Evolutionary conservation across 2,113 vertebrate species (phyloP).

Genomic region (Catharus fuscescens): DNA sequence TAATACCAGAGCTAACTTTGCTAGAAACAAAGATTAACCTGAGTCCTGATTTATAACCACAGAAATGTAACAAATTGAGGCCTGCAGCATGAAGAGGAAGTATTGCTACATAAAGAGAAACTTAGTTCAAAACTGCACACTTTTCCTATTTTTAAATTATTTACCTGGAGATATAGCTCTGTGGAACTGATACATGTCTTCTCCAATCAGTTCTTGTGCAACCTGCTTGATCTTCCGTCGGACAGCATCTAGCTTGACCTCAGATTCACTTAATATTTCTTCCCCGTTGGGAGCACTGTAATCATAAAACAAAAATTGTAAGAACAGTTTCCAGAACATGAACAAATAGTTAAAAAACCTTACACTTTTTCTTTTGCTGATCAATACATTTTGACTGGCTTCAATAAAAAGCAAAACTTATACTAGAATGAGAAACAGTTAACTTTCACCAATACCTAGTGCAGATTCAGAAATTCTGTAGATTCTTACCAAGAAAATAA

Average conservation of each 20-base stretch:
- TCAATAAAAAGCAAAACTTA: neutral
- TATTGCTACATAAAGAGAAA: neutral
- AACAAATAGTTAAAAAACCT: neutral
- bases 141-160: neutral
- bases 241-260: slow-evolving; percentile 86
- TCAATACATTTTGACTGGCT: neutral
- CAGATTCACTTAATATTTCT: slow-evolving; percentile 88
- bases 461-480: neutral
- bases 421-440: neutral
- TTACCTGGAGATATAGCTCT: slow-evolving; percentile 91
- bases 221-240: slow-evolving; percentile 90
- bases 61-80: neutral
- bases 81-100: neutral
- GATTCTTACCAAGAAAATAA: neutral
- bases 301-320: slow-evolving; percentile 31
- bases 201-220: slow-evolving; percentile 90
- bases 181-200: slow-evolving; percentile 94
- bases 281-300: slow-evolving; percentile 85
- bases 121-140: neutral
- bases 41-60: neutral
- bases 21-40: neutral
- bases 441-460: neutral
- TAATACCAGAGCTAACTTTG: neutral
- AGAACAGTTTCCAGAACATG: neutral
- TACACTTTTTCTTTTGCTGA: neutral